Evolutionary conservation across 1,140 invertebrate genomes (phyloP).

Genomic region (Ceratosolen fusciceps): DNA sequence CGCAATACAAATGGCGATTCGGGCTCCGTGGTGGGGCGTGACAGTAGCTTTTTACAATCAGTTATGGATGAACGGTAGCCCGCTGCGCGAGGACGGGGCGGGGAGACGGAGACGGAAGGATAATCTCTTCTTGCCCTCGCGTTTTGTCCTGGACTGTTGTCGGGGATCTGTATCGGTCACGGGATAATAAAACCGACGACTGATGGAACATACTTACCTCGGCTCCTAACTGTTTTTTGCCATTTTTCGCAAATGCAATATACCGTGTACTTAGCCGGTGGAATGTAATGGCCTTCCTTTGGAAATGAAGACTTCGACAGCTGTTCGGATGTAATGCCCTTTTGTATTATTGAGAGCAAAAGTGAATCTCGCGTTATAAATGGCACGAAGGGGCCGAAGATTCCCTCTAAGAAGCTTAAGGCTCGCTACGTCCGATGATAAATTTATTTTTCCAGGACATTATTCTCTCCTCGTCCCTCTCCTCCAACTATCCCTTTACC

Average conservation of each 20-base stretch:
- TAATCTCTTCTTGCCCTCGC: not conserved
- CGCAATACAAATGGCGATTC: slow-evolving; percentile 54
- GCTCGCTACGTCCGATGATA: not conserved
- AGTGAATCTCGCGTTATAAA: not conserved
- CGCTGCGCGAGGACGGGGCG: slow-evolving; percentile 25
- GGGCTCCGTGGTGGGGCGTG: slow-evolving; percentile 42
- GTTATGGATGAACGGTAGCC: slow-evolving; percentile 68
- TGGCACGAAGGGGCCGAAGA: not conserved
- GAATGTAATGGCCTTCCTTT: not conserved
- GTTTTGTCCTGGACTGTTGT: too few species aligned
- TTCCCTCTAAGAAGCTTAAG: not conserved
- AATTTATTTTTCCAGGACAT: not conserved
- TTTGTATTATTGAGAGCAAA: not conserved
- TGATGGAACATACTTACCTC: slow-evolving; percentile 14
- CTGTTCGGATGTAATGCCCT: not conserved
- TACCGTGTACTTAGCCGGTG: not conserved
- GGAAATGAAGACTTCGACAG: not conserved
- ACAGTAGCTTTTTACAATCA: slow-evolving; percentile 52
- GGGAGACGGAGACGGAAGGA: not conserved
- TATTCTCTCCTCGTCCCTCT: too few species aligned
- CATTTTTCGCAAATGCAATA: not conserved
- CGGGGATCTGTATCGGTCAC: not conserved
- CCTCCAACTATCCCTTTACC: too few species aligned
- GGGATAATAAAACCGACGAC: not conserved
- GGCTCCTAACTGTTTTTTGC: not conserved